Conservation (phyloP, 2,888 invertebrate genomes). For the Acanthosepion lycidas region DNA sequence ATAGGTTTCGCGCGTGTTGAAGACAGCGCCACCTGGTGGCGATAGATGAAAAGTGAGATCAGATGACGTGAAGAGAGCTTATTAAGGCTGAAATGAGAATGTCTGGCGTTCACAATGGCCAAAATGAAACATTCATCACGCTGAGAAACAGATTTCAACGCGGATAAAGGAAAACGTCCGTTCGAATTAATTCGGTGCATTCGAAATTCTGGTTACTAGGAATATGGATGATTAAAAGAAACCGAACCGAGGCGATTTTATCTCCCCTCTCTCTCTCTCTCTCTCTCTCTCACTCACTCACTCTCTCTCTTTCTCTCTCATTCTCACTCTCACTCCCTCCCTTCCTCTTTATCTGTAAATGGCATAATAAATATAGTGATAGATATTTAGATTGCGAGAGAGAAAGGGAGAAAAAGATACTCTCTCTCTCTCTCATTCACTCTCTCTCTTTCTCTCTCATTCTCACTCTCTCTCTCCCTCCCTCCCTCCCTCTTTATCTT, state of each 20-base stretch:
- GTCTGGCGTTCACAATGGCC: neutral
- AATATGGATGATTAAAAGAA: neutral
- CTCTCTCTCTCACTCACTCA: too few species aligned
- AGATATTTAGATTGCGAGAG: too few species aligned
- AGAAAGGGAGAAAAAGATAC: too few species aligned
- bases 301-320: too few species aligned
- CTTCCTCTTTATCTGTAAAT: too few species aligned
- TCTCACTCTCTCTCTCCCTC: too few species aligned
- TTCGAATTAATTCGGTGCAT: neutral
- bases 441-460: too few species aligned
- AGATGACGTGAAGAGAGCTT: neutral
- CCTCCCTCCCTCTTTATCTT: too few species aligned
- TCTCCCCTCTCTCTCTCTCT: neutral
- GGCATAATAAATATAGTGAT: too few species aligned
- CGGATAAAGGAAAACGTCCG: neutral
- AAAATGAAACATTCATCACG: conserved; percentile 33
- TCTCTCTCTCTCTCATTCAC: too few species aligned
- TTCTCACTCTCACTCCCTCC: too few species aligned
- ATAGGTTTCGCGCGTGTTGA: neutral
- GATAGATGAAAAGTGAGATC: neutral
- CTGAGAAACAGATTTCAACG: neutral
- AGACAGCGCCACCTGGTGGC: neutral
- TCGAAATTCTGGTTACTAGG: neutral
- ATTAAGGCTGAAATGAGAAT: neutral
- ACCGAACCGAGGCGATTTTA: neutral